A percentile compares a stretch with the other conserved stretches of the same genome.
phyloP scores from a whole-genome alignment of 1,140 invertebrate genomes.

The Zaprionus taronus region DNA sequence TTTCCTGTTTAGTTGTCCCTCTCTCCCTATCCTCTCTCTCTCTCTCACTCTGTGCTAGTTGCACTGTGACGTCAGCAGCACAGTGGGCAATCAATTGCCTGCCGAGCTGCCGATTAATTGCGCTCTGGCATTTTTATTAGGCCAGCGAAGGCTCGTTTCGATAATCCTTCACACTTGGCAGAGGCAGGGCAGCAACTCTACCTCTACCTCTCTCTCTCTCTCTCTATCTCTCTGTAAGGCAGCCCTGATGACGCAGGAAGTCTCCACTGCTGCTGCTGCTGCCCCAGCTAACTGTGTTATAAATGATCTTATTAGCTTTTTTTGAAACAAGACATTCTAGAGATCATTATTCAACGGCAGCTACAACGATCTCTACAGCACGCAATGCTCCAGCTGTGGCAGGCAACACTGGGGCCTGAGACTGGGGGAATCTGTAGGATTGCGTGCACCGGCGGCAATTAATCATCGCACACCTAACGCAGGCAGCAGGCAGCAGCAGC shows the following conservation, averaged over 20 bases:
- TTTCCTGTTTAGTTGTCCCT: conserved; percentile 35
- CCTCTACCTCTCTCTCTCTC: no score
- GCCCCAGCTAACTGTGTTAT: conserved; percentile 78
- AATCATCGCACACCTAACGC: conserved; percentile 78
- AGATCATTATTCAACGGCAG: conserved; percentile 75
- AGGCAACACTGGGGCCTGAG: conserved; percentile 14
- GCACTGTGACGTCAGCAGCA: conserved; percentile 48
- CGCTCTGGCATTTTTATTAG: conserved; percentile 68
- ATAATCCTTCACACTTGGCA: conserved; percentile 22
- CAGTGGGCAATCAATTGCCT: conserved; percentile 46
- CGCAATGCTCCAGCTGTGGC: conserved; percentile 3
- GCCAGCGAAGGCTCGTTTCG: conserved; percentile 12
- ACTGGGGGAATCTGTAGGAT: conserved; percentile 42
- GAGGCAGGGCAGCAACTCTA: no score
- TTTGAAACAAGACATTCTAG: conserved; percentile 82
- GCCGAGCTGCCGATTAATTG: conserved; percentile 76
- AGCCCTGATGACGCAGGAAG: conserved; percentile 60
- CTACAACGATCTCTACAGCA: conserved; percentile 3
- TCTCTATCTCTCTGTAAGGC: no score
- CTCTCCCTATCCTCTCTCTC: background rate
- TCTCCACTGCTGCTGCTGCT: conserved; percentile 27
- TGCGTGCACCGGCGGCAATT: conserved; percentile 78
- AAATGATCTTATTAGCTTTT: conserved; percentile 83
- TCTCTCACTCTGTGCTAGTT: conserved; percentile 18
- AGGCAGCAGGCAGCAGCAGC: conserved; percentile 27